Conservation (phyloP, 92 coral and sea anemone genomes). For the Phenganax stokvisi region DNA sequence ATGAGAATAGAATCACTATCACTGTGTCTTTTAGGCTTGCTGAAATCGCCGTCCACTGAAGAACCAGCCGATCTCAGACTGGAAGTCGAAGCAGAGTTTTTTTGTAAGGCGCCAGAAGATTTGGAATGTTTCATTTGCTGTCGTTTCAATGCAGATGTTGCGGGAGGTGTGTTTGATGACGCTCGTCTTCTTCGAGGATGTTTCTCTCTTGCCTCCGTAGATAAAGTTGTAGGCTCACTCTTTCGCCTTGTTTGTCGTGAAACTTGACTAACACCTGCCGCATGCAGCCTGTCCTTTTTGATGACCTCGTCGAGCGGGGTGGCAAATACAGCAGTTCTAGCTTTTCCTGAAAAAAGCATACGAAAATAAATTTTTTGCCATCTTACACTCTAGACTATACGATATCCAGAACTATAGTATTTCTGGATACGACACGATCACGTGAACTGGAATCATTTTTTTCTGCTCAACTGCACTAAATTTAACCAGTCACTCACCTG, state of each 20-base stretch:
- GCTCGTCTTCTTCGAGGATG: conserved; percentile 32
- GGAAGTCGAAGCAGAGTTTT: conserved; percentile 13
- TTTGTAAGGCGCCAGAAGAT: not conserved
- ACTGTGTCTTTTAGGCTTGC: conserved; percentile 30
- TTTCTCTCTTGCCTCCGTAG: conserved; percentile 23
- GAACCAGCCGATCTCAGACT: conserved; percentile 32
- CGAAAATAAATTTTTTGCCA: not conserved
- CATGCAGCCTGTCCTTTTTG: conserved; percentile 22
- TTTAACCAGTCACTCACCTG: not conserved
- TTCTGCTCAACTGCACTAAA: not conserved
- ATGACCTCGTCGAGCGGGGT: conserved; percentile 31
- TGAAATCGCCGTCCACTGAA: conserved; percentile 16
- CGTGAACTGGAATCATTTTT: not conserved
- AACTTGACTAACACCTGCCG: conserved; percentile 15
- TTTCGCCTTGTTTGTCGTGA: conserved; percentile 26
- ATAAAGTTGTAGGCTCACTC: conserved; percentile 33
- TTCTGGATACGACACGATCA: not conserved
- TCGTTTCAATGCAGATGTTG: conserved; percentile 19
- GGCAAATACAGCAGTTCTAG: conserved; percentile 32
- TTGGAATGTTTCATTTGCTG: conserved; percentile 27
- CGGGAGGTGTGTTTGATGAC: conserved; percentile 26
- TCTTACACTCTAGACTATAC: not conserved
- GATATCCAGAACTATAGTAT: not conserved
- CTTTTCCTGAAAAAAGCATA: not conserved
- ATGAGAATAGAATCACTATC: conserved; percentile 36